phyloP scores from a whole-genome alignment of 1,140 invertebrate species.

The Mactra quadrangularis region DNA sequence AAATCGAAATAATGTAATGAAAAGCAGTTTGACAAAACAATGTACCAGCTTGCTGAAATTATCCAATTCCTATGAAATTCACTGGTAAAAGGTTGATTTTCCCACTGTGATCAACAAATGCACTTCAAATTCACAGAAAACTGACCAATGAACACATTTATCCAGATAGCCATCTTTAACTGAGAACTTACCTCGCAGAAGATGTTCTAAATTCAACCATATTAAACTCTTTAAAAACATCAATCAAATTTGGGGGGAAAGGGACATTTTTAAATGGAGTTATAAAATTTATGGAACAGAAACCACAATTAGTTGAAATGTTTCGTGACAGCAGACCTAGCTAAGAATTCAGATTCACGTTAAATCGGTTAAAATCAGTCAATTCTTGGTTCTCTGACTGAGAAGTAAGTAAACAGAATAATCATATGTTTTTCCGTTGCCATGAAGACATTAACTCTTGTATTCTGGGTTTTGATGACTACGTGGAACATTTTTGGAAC shows the following conservation, averaged over 20 bases:
- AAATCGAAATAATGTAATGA: slow-evolving; percentile 58
- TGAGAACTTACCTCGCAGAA: slow-evolving; percentile 62
- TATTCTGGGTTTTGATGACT: slow-evolving; percentile 37
- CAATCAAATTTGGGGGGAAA: slow-evolving; percentile 20
- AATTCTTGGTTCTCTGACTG: slow-evolving; percentile 4
- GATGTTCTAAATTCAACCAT: slow-evolving; percentile 51
- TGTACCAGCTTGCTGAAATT: slow-evolving; percentile 16
- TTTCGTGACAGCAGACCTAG: slow-evolving; percentile 58
- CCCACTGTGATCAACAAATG: slow-evolving; percentile 41
- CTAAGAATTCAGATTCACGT: slow-evolving; percentile 16
- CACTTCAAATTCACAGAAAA: no score
- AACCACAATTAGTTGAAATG: slow-evolving; percentile 31
- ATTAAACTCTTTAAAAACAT: slow-evolving; percentile 38
- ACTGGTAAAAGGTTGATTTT: slow-evolving; percentile 29
- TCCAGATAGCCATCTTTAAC: slow-evolving; percentile 18
- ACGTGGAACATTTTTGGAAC: neutral
- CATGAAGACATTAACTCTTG: slow-evolving; percentile 51
- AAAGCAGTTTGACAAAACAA: slow-evolving; percentile 39
- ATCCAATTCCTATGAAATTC: neutral
- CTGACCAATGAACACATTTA: slow-evolving; percentile 46
- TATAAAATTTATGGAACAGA: slow-evolving; percentile 42
- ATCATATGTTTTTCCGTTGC: slow-evolving; percentile 40
- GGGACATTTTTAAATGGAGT: slow-evolving; percentile 37
- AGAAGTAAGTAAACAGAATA: slow-evolving; percentile 14
- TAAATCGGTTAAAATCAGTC: slow-evolving; percentile 7